Base-by-base conservation (phyloP, 2,888 invertebrate genomes). In the Xestia ashworthii region DNA sequence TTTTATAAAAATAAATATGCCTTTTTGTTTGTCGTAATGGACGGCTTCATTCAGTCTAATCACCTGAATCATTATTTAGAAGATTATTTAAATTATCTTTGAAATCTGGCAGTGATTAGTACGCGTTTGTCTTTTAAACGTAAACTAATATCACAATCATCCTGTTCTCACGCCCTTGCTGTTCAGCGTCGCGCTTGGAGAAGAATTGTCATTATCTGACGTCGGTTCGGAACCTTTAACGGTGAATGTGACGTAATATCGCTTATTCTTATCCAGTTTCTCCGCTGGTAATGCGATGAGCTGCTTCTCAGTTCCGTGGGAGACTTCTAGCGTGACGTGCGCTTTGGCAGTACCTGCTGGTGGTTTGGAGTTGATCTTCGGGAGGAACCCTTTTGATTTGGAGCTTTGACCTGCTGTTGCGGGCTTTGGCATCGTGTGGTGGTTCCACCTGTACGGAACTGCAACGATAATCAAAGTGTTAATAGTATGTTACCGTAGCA, bases 231-330 rank as follows among this genome's bases (percentile, higher is more conserved):
- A 97, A 71, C 98, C 98, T 94, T 98, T 98, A 6, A 99, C 98
- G 50, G 99, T 99, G 92, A 99, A 99, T 71, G 99, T 99, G 80
- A 99, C 99, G 94, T 98, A 99, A 95, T 99, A 99, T 92, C 98
- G 97, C 95, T 99, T 99, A 93, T 98, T 98, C 92, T 98, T 98
- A 93, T 99, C 99, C 89, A 99, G 95, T 92, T 98, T 98, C 91
- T 99, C 98, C 38, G 99, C 98, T 73, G 99, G 99, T 93, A 99
- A 97, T 89, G 98, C 98, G 92, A 99, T 99, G 86, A 99, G 97
- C 93, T 98, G 98, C 92, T 98, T 98, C 91, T 98, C 98, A 75
- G 98, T 97, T 64, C 99, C 99, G 89, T 98, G 98, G 74, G 98
- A 98, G 74, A 99, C 97, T 94, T 99, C 98, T 84, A 99, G 96